phyloP scores from a whole-genome alignment of 1,140 invertebrate species.

The Drosophila kurseongensis region DNA sequence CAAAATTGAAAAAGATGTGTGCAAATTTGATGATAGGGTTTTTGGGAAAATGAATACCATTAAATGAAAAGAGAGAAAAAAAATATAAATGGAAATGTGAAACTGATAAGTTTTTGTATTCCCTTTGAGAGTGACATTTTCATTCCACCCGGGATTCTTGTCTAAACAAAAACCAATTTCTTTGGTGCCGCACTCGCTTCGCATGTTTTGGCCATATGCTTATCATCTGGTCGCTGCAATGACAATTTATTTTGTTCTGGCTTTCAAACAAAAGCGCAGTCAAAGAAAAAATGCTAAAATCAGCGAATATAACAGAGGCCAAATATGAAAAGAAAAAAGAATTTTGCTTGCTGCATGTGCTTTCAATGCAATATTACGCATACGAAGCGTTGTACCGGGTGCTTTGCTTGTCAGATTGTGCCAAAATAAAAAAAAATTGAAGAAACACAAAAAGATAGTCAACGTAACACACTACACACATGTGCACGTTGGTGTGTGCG shows the following conservation, averaged over 20 bases:
- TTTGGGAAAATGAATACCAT: not conserved
- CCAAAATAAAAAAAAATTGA: conserved; percentile 38
- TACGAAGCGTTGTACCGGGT: conserved; percentile 67
- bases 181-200: conserved; percentile 20
- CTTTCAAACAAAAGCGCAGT: conserved; percentile 65
- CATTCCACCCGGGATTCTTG: conserved; percentile 14
- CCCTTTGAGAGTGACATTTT: conserved; percentile 20
- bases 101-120: conserved; percentile 1
- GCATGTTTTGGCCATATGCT: conserved; percentile 51
- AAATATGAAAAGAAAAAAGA: conserved; percentile 22
- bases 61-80: no score
- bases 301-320: conserved; percentile 31
- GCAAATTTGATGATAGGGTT: not conserved
- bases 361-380: conserved; percentile 77
- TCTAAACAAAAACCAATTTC: conserved; percentile 30
- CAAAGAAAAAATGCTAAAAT: conserved; percentile 30
- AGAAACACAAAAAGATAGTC: conserved; percentile 59
- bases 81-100: not conserved
- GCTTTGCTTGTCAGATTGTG: conserved; percentile 42
- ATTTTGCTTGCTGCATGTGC: conserved; percentile 43
- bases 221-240: conserved; percentile 60
- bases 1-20: no score
- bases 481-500: conserved; percentile 47
- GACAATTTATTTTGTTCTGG: conserved; percentile 64
- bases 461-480: conserved; percentile 63